These are phyloP conservation scores for Acronicta alni DNA, from an alignment of 2,888 invertebrate species.

Conservation along the genomic window DNA sequence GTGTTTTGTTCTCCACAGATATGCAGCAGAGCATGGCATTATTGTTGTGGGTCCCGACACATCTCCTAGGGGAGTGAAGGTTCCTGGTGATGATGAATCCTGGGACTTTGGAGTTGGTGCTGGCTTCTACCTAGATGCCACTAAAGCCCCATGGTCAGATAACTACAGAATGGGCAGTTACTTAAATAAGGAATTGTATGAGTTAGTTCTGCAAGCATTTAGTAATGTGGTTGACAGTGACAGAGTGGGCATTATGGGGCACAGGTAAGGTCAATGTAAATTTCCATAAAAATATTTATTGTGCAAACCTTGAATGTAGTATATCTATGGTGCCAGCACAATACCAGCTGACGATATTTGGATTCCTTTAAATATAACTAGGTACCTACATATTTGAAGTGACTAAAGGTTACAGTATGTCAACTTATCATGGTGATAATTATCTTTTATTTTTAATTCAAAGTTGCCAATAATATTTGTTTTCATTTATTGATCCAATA, in stretches of 20 bases:
- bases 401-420: no score
- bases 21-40: slow-evolving; percentile 95
- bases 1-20: slow-evolving; percentile 74
- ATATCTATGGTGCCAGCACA: no score
- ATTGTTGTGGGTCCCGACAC: slow-evolving; percentile 98
- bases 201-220: slow-evolving; percentile 93
- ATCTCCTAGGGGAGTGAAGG: slow-evolving; percentile 96
- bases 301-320: no score
- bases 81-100: slow-evolving; percentile 96
- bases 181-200: slow-evolving; percentile 95
- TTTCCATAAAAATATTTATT: no score
- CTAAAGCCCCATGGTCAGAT: slow-evolving; percentile 96
- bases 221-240: slow-evolving; percentile 82
- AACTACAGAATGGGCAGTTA: slow-evolving; percentile 99
- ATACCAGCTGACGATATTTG: no score
- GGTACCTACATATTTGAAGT: no score
- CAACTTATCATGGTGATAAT: no score
- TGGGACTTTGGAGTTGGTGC: slow-evolving; percentile 99
- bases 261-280: slow-evolving; percentile 88
- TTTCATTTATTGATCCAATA: no score
- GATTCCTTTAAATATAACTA: no score
- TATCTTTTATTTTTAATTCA: no score
- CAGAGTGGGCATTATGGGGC: slow-evolving; percentile 94
- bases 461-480: no score
- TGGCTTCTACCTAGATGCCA: slow-evolving; percentile 98